These are phyloP conservation scores for Drosophila navojoa DNA, from an alignment of 1,140 invertebrate species.

Conservation along the genomic window DNA sequence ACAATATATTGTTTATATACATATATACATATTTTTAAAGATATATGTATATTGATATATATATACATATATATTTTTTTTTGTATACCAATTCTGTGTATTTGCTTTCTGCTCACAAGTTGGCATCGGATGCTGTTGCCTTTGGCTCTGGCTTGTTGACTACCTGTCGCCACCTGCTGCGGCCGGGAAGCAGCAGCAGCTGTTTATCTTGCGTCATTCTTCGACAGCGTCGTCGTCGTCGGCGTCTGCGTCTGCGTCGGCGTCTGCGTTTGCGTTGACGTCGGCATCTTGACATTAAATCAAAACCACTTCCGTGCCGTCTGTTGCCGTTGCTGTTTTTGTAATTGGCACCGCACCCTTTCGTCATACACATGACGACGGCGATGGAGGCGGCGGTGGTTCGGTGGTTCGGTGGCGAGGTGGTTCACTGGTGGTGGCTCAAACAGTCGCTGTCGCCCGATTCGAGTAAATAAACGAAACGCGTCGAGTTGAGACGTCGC, in stretches of 20 bases:
- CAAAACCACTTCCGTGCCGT: conserved; percentile 75
- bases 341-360: conserved; percentile 56
- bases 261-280: conserved; percentile 9
- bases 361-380: conserved; percentile 26
- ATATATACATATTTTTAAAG: too few relatives aligned
- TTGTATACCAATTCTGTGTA: neutral
- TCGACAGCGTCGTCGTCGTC: conserved; percentile 22
- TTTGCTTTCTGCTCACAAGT: conserved; percentile 30
- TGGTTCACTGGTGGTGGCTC: conserved; percentile 23
- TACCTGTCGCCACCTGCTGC: conserved; percentile 74
- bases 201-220: conserved; percentile 71
- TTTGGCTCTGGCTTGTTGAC: neutral
- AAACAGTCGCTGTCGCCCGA: conserved; percentile 54
- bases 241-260: conserved; percentile 47
- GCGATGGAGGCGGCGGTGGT: too few relatives aligned
- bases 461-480: conserved; percentile 57
- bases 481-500: conserved; percentile 24
- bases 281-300: conserved; percentile 68
- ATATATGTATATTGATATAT: too few relatives aligned
- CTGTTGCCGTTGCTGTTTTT: conserved; percentile 24
- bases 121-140: conserved; percentile 4
- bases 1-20: conserved; percentile 4
- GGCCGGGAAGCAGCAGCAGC: conserved; percentile 33
- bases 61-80: neutral
- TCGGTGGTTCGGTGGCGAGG: conserved; percentile 5